Evolutionary conservation across 2,888 invertebrate genomes (phyloP), one percentile per base, ranked within the genome.

Genomic region (Noctua janthe): DNA sequence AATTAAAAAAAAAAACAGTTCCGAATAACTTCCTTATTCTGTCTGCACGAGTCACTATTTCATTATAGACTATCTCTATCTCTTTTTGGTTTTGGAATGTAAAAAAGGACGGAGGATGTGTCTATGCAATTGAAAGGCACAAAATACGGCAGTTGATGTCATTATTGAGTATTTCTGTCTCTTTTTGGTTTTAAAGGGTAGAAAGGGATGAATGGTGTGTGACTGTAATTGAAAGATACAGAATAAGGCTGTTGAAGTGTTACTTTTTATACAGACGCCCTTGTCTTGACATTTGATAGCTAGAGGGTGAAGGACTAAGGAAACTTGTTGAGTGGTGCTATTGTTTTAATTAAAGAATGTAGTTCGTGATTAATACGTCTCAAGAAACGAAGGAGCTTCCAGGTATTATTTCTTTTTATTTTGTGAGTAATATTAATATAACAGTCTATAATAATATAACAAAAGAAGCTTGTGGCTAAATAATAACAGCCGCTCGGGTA

Each of bases 201-300:
- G 73, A 84, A 29, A 71, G 71, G 20, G 83, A 81, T 2, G 11
- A 15, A 4, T 62, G 23, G 56, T 59, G 49, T 56, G 23, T 54
- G 20, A 71, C 64, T 72, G 23, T 80, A 64, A 78, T 74, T 84
- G 64, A n/a, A 23, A 64, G 62, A 23, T 77, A 56, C 83, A 86
- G 89, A 90, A 89, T 90, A 90, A 78, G 88, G 23, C 85, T 59
- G 84, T 78, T 71, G 70, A 80, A 84, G 78, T 85, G 78, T 85
- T 88, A 87, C 84, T 91, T 90, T 88, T 54, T 79, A 39, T 85
- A 88, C 85, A 89, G 87, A 82, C 73, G 82, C 86, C 91, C 91
- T 86, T 90, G 90, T 91, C 84, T 71, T 84, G 92, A 91, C 86
- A 93, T 91, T 84, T 88, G 91, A 92, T 92, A 91, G 90, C 86